Percentiles rank a stretch among this genome's conserved stretches.
phyloP scores from a whole-genome alignment of 2,113 vertebrate genomes.

The Xenopus borealis region DNA sequence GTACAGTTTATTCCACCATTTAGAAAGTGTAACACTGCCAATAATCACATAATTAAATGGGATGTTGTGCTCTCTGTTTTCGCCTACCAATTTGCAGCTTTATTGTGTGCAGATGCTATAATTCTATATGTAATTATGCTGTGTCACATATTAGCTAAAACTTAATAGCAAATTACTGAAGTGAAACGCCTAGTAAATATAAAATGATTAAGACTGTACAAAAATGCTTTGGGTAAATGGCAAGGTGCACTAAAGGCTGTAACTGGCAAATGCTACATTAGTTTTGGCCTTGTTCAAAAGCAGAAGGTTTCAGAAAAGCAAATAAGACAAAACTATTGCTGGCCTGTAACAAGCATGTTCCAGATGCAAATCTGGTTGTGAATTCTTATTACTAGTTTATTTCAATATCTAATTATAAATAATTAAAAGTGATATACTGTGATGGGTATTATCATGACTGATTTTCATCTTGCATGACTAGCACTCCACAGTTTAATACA shows the following conservation, averaged over 20 bases:
- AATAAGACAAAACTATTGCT: background rate
- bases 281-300: constrained; percentile 9
- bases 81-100: constrained; percentile 21
- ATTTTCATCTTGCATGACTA: too few relatives aligned
- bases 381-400: background rate
- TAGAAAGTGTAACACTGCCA: constrained; percentile 17
- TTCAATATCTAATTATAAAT: too few relatives aligned
- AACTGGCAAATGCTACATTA: background rate
- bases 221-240: background rate
- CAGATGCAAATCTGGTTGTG: constrained; percentile 27
- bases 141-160: constrained; percentile 30
- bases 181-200: constrained; percentile 17
- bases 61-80: constrained; percentile 28
- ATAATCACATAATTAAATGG: constrained; percentile 35
- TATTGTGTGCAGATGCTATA: constrained; percentile 34
- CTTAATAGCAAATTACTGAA: constrained; percentile 21
- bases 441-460: too few relatives aligned
- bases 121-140: constrained; percentile 28
- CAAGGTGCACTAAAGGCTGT: background rate
- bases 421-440: too few relatives aligned
- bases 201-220: constrained; percentile 4
- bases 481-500: too few relatives aligned
- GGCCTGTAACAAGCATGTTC: constrained; percentile 8
- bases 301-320: background rate
- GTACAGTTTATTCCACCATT: constrained; percentile 21